Percentiles rank a stretch among this genome's conserved stretches.
Conservation (phyloP, 64 coral and sea anemone species). For the Porites lutea region DNA sequence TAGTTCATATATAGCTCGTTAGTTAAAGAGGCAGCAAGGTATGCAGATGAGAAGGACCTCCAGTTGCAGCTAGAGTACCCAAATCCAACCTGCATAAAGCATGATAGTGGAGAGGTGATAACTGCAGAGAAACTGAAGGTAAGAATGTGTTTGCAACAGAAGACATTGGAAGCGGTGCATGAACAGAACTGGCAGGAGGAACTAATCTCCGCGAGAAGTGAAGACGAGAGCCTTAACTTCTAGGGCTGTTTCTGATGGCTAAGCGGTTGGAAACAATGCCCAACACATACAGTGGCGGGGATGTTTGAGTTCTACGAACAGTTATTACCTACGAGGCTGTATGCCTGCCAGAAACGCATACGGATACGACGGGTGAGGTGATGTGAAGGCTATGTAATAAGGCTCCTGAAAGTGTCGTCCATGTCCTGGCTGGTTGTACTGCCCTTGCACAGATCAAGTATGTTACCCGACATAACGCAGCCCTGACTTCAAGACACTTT, state of each 20-base stretch:
- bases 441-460: not conserved
- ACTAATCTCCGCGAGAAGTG: no score
- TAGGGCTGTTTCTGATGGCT: not conserved
- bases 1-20: no score
- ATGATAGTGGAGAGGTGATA: not conserved
- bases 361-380: slow-evolving; percentile 1
- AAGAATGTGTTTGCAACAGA: slow-evolving; percentile 6
- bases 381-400: slow-evolving; percentile 41
- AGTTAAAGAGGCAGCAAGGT: no score
- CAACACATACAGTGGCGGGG: not conserved
- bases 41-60: no score
- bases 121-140: not conserved
- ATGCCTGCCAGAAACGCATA: not conserved
- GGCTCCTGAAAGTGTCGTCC: not conserved
- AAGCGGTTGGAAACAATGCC: no score
- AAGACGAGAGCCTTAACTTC: not conserved
- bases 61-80: not conserved
- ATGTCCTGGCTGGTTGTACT: no score
- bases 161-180: not conserved
- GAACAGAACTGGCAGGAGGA: no score
- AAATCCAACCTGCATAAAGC: no score
- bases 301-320: slow-evolving; percentile 6
- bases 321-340: not conserved
- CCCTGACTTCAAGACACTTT: not conserved
- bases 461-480: slow-evolving; percentile 55